These are phyloP conservation scores for Phoebastria nigripes DNA, from an alignment of 2,797 vertebrate species.

Conservation along the genomic window DNA sequence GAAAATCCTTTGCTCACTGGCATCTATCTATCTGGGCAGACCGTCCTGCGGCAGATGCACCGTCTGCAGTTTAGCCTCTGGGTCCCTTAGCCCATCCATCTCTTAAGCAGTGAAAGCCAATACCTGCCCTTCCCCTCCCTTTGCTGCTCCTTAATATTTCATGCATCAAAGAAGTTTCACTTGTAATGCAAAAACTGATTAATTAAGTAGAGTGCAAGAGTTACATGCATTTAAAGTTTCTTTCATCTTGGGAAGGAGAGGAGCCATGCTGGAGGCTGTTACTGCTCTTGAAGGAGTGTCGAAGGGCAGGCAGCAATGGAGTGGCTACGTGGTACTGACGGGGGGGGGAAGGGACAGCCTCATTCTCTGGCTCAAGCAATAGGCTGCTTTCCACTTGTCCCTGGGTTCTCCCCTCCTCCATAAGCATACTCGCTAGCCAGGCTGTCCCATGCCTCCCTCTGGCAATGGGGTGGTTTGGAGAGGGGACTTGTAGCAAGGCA, in stretches of 20 bases:
- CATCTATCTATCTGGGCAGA: background rate
- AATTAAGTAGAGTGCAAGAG: constrained; percentile 73
- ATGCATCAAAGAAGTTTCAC: constrained; percentile 74
- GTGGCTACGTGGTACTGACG: background rate
- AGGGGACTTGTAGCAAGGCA: background rate
- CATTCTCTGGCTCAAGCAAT: background rate
- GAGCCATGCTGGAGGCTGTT: constrained; percentile 55
- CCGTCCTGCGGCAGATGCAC: background rate
- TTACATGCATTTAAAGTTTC: constrained; percentile 68
- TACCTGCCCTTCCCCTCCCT: background rate
- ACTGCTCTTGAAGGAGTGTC: constrained; percentile 34
- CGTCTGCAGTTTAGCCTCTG: background rate
- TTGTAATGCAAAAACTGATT: constrained; percentile 74
- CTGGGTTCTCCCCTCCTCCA: background rate
- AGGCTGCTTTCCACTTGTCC: background rate
- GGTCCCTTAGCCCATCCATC: constrained; percentile 10
- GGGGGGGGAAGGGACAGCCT: background rate
- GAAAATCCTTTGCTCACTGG: background rate
- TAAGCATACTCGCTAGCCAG: fast-evolving
- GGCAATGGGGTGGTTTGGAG: background rate
- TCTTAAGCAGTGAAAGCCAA: background rate
- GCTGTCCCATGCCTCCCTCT: background rate
- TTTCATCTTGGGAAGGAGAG: constrained; percentile 71
- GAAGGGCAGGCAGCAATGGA: constrained; percentile 56
- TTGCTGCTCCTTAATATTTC: constrained; percentile 59